Evolutionary conservation across 1,140 invertebrate species (phyloP).

Genomic region (Saccostrea glomerata): DNA sequence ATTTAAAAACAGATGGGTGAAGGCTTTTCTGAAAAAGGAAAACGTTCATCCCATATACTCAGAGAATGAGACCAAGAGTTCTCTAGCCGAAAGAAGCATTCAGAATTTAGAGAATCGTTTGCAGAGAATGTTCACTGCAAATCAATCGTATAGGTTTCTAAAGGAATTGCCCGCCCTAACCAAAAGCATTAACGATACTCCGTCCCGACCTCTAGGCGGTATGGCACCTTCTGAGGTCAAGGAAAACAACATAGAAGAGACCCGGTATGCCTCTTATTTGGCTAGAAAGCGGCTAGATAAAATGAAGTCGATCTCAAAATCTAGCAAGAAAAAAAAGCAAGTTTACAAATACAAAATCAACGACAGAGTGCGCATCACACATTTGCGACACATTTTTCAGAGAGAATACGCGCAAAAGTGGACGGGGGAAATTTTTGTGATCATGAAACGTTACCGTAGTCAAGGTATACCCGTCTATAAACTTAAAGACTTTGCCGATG

Average conservation of each 20-base stretch:
- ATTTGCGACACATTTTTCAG: conserved; percentile 38
- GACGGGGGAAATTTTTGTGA: conserved; percentile 43
- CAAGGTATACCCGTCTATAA: conserved; percentile 39
- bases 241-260: conserved; percentile 35
- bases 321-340: conserved; percentile 5
- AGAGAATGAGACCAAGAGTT: conserved; percentile 45
- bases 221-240: not conserved
- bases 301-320: not conserved
- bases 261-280: conserved; percentile 7
- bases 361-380: conserved; percentile 38
- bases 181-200: conserved; percentile 36
- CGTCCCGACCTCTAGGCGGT: conserved; percentile 11
- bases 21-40: conserved; percentile 8
- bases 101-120: conserved; percentile 34
- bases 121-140: conserved; percentile 16
- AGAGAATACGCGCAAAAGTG: conserved; percentile 49
- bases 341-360: conserved; percentile 20
- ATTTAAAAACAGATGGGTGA: conserved; percentile 17
- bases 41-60: conserved; percentile 14
- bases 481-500: conserved; percentile 30
- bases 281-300: conserved; percentile 9
- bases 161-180: not conserved
- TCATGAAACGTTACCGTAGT: not conserved
- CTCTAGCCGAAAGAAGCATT: conserved; percentile 29
- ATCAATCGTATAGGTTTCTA: conserved; percentile 1